phyloP scores from a whole-genome alignment of 1,140 invertebrate species.

The Zaprionus capensis region DNA sequence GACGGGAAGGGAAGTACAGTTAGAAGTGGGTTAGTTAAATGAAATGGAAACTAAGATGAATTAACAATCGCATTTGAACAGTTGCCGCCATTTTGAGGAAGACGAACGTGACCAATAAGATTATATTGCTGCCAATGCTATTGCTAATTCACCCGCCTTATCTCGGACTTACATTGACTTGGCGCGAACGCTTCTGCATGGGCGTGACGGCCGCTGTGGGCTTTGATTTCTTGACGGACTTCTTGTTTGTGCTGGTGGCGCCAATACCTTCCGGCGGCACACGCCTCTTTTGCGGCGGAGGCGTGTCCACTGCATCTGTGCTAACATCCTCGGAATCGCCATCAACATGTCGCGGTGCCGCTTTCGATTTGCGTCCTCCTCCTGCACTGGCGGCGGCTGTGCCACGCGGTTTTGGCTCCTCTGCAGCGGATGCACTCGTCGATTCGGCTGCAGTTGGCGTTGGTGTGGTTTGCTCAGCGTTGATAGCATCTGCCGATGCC shows the following conservation, averaged over 20 bases:
- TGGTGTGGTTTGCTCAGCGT: not conserved
- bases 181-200: constrained; percentile 59
- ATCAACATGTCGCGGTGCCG: constrained; percentile 86
- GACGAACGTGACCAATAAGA: not conserved
- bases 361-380: constrained; percentile 89
- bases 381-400: constrained; percentile 83
- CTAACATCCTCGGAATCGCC: constrained; percentile 54
- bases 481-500: not conserved
- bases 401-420: constrained; percentile 31
- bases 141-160: not conserved
- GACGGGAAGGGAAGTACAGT: not conserved
- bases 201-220: constrained; percentile 74
- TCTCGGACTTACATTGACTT: constrained; percentile 39
- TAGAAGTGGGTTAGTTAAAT: not conserved
- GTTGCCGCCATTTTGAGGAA: not conserved
- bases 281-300: constrained; percentile 56
- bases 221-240: constrained; percentile 56
- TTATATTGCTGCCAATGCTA: not conserved
- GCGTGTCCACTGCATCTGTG: constrained; percentile 13
- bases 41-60: not conserved
- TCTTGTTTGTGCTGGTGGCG: constrained; percentile 37
- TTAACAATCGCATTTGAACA: not conserved
- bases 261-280: constrained; percentile 57
- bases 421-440: not conserved
- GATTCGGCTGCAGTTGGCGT: constrained; percentile 1